Percentiles rank a stretch among this genome's conserved stretches.
These are phyloP conservation scores for Poliocrania exsul DNA, from an alignment of 2,797 vertebrate genomes.

Conservation along the genomic window DNA sequence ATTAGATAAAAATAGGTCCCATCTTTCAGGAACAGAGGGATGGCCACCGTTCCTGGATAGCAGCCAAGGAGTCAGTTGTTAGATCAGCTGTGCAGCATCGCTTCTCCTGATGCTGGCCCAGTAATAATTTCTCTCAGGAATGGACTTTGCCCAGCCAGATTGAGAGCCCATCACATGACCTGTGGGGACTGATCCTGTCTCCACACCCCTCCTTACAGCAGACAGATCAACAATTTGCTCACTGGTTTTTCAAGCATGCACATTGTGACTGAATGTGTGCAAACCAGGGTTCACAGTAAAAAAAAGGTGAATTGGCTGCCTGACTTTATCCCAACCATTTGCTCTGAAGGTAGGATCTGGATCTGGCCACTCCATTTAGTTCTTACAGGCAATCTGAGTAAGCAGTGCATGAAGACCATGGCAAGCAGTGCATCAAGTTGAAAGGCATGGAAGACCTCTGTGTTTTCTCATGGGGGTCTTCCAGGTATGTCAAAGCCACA, in stretches of 20 bases:
- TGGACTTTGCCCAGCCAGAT: not conserved
- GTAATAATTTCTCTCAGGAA: not conserved
- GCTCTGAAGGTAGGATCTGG: not conserved
- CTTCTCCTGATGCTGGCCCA: not conserved
- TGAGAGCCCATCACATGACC: rapidly evolving
- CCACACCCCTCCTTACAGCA: not conserved
- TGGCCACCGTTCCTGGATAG: not conserved
- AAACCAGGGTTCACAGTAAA: not conserved
- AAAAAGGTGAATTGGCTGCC: not conserved
- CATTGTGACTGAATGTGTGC: not conserved
- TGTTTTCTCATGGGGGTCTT: not conserved
- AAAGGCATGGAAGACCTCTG: not conserved
- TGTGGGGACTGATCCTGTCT: not conserved
- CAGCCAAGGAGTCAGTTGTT: not conserved
- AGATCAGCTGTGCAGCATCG: rapidly evolving
- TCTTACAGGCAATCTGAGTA: not conserved
- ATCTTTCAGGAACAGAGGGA: slow-evolving; percentile 8
- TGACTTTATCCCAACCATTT: not conserved
- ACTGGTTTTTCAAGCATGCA: not conserved
- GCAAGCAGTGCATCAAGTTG: not conserved
- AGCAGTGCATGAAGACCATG: not conserved
- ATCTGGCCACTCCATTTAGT: not conserved
- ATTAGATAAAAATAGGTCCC: slow-evolving; percentile 52
- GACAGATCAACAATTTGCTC: not conserved
- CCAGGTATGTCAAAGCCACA: not conserved